These are phyloP conservation scores for Bimastos eiseni DNA, from an alignment of 2,888 invertebrate species.

Conservation along the genomic window DNA sequence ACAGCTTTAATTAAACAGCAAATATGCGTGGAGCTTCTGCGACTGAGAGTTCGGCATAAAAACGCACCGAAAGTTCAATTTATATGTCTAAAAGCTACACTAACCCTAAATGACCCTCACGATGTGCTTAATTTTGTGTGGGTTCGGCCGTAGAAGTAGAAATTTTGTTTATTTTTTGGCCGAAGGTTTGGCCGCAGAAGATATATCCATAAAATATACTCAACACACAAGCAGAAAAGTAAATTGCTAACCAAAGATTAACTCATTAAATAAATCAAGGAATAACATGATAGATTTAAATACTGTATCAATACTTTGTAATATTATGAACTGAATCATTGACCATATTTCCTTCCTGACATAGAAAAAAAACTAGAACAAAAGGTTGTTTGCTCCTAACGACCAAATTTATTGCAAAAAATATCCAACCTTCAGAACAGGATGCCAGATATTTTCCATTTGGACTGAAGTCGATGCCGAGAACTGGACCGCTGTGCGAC, in stretches of 20 bases:
- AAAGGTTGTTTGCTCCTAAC: background rate
- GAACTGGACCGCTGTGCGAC: constrained; percentile 71
- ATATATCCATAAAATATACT: too few relatives aligned
- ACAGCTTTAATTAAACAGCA: too few relatives aligned
- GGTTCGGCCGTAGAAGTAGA: too few relatives aligned
- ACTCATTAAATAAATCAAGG: background rate
- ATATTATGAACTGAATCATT: background rate
- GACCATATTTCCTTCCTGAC: background rate
- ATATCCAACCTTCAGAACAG: constrained; percentile 77
- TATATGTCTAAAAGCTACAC: too few relatives aligned
- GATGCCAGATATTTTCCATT: constrained; percentile 85
- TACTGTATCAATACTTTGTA: background rate
- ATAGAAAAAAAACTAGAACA: background rate
- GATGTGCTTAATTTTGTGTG: too few relatives aligned
- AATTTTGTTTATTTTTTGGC: too few relatives aligned
- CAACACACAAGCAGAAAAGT: background rate
- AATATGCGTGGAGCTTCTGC: too few relatives aligned
- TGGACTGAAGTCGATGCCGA: constrained; percentile 79
- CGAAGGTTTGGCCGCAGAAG: too few relatives aligned
- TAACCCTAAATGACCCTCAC: too few relatives aligned
- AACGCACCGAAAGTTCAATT: too few relatives aligned
- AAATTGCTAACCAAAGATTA: background rate
- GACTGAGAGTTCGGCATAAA: too few relatives aligned
- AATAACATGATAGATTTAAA: background rate
- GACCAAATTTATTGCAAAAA: background rate